Base-by-base conservation (phyloP, 2,888 invertebrate species). In the Myopa tessellatipennis region DNA sequence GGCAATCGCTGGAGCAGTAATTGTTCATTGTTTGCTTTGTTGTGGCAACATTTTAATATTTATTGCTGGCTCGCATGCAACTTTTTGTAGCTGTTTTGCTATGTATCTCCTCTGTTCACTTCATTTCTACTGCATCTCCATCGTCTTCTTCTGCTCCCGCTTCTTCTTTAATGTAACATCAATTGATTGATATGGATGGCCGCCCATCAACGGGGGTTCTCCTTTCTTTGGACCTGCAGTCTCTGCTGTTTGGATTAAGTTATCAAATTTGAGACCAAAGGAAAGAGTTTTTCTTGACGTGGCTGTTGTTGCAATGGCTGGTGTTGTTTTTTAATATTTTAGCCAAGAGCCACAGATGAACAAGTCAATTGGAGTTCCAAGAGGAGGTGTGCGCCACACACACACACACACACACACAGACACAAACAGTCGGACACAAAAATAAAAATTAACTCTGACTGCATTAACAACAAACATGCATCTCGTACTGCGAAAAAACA, bases 1-100 rank as follows among this genome's bases (percentile, higher is more conserved):
- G 16, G 38, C 65, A 18, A 63, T 34, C n/a, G 38, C 65, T 8
- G 26, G n/a, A 58, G 36, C 5, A 38, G 58, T 26, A 58, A 60
- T 58, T 71, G 38, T 60, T 71, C 16, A 26, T 58, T 50, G 6
- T 26, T 71, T 71, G 70, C 45, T 38, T 18, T 6, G 34, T n/a
- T 71, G 71, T 55, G 8, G 58, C 71, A 34, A 71, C 71, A 60
- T 36, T 71, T 71, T 71, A 60, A 36, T 71, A 71, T 71, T 71
- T 71, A 71, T 71, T 71, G 52, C 60, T 36, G 55, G 18, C 12
- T 71, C 60, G 38, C 71, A 58, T 71, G 71, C 71, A 60, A 71
- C 26, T 36, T 60, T 34, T 58, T 36, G 34, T 14, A 6, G 16
- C 38, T 55, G 55, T 12, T 5, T n/a, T 55, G 55, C 16, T 14